A percentile compares a stretch with the other conserved stretches of the same genome.
phyloP scores from a whole-genome alignment of 2,888 invertebrate genomes.

The Thysanoteuthis rhombus region DNA sequence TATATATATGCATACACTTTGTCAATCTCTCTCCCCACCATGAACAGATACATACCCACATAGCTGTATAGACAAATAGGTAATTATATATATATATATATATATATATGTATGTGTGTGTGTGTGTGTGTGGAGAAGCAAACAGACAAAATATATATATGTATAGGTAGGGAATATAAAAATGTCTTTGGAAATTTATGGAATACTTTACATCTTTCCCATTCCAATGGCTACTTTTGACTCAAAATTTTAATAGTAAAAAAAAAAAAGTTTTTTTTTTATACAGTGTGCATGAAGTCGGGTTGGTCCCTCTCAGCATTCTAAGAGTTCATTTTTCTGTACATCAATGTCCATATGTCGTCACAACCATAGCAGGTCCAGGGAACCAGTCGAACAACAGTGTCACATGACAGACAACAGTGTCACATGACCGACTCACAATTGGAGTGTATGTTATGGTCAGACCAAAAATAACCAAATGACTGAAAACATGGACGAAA shows the following conservation, averaged over 20 bases:
- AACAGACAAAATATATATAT: too few species aligned
- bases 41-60: neutral
- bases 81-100: neutral
- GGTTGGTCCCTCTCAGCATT: neutral
- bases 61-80: neutral
- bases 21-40: neutral
- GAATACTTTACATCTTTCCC: neutral
- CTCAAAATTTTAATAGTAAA: neutral
- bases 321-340: neutral
- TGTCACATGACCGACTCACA: constrained; percentile 12
- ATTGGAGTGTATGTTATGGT: neutral
- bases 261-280: neutral
- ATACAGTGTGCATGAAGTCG: neutral
- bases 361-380: neutral
- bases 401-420: neutral
- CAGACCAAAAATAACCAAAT: neutral
- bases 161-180: neutral
- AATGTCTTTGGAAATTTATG: neutral
- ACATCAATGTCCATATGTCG: neutral
- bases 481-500: neutral
- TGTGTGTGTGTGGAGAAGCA: neutral
- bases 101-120: neutral
- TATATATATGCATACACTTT: neutral
- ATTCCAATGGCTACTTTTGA: neutral
- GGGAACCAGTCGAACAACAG: constrained; percentile 12